Evolutionary conservation across 2,113 vertebrate genomes (phyloP), one percentile per base, ranked within the genome.

Genomic region (Peromyscus polionotus): DNA sequence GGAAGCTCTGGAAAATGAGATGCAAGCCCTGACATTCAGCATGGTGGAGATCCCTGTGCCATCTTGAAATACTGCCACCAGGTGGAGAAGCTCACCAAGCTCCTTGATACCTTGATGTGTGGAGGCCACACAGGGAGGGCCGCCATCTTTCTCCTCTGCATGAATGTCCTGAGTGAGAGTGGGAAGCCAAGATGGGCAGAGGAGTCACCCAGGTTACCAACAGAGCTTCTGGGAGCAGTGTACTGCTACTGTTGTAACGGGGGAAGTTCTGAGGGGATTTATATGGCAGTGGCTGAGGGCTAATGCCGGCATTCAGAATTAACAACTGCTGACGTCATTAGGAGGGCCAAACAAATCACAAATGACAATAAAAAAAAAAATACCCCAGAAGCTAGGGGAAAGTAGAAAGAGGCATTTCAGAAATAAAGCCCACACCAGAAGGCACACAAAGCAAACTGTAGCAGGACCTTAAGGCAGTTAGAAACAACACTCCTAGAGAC

Each of bases 131-230:
- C 6, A 7, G 45, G 45, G 45, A 48, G 45, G 45, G 45, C 45
- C 45, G 7, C 45, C 45, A 48, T 48, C 19, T 80, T 20, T 5
- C 14, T 73, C 4, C 9, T 19, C 33, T 14, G 22, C 20, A 59
- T 12, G 4, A 65, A 26, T 1, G 57, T 36, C 10, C n/a, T 3
- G 13, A 4, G 14, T 12, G 17, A 6, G 11, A 7, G 4, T 67
- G 65, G 65, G 8, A 39, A 72, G 70, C 39, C 19, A 22, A 48
- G 22, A 45, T 10, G 26, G 39, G 9, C 73, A 76, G 39, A 22
- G 20, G 67, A 33, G 28, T 33, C 11, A 5, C 31, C 31, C 33
- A 16, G 68, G 33, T 13, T 36, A 16, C 68, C 68, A 70, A 42
- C 24, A 65, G 33, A 26, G 54, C 0, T 65, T 24, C 13, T 70